phyloP scores from a whole-genome alignment of 2,797 vertebrate species.

The Poecilia wingei region DNA sequence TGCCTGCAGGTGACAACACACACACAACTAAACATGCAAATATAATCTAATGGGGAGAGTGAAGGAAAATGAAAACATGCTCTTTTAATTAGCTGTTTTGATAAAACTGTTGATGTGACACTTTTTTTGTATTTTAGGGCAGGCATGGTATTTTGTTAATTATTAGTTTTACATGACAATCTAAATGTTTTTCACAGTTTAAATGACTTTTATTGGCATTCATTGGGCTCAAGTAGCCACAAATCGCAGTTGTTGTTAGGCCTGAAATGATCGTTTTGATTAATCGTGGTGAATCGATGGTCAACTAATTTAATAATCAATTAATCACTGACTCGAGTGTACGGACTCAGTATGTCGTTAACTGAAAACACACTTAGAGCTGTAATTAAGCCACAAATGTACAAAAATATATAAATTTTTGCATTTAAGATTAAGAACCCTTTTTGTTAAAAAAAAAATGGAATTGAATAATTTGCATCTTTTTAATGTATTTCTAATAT shows the following conservation, averaged over 20 bases:
- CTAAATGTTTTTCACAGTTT: not conserved
- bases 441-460: too few relatives aligned
- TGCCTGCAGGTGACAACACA: constrained; percentile 82
- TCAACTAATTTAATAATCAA: too few relatives aligned
- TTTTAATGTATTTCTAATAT: too few relatives aligned
- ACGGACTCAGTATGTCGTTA: too few relatives aligned
- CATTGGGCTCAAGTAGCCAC: not conserved
- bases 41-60: not conserved
- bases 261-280: too few relatives aligned
- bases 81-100: not conserved
- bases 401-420: too few relatives aligned
- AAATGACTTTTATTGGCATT: not conserved
- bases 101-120: not conserved
- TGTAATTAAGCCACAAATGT: too few relatives aligned
- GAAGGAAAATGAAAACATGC: not conserved
- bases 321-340: too few relatives aligned
- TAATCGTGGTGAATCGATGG: too few relatives aligned
- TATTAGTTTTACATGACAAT: not conserved
- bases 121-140: not conserved
- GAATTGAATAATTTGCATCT: too few relatives aligned
- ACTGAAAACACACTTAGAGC: too few relatives aligned
- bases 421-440: too few relatives aligned
- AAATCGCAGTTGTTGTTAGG: not conserved
- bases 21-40: not conserved
- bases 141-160: not conserved